Percentiles rank a stretch among this genome's conserved stretches.
phyloP scores from a whole-genome alignment of 2,888 invertebrate species.

The Spilarctia lutea region DNA sequence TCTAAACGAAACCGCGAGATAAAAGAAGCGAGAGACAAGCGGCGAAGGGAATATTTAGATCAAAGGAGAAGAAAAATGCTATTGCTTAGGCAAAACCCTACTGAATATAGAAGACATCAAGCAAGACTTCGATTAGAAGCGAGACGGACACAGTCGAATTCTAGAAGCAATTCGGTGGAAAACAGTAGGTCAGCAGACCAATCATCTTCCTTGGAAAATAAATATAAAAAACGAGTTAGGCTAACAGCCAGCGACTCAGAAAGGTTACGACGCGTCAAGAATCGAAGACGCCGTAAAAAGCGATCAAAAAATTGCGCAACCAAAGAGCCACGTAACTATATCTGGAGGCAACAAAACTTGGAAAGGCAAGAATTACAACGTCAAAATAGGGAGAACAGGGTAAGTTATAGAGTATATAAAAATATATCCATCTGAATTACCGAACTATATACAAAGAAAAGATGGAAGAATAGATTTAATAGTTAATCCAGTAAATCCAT shows the following conservation, averaged over 20 bases:
- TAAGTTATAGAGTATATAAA: constrained; percentile 27
- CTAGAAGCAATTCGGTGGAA: constrained; percentile 71
- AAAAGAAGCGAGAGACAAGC: constrained; percentile 87
- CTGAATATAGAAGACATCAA: constrained; percentile 75
- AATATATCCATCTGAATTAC: background rate
- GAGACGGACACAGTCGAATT: constrained; percentile 61
- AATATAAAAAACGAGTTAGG: constrained; percentile 62
- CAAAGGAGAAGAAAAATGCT: constrained; percentile 71
- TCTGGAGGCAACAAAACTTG: constrained; percentile 71
- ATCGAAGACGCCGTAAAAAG: constrained; percentile 70
- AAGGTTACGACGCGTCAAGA: constrained; percentile 66
- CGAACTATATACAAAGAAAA: background rate
- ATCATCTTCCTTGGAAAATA: constrained; percentile 45
- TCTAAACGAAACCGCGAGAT: constrained; percentile 82
- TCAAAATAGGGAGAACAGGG: constrained; percentile 56
- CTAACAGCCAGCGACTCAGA: constrained; percentile 55
- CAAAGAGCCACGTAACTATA: constrained; percentile 74
- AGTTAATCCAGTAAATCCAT: background rate
- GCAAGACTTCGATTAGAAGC: constrained; percentile 70
- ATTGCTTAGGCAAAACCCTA: constrained; percentile 75
- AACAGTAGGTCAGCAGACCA: constrained; percentile 67
- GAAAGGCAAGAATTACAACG: constrained; percentile 53
- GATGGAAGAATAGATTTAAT: background rate
- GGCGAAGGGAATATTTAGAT: constrained; percentile 74
- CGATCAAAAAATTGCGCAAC: constrained; percentile 80